Evolutionary conservation across 2,113 vertebrate genomes (phyloP), one percentile per base, ranked within the genome.

Genomic region (Narcine bancroftii): DNA sequence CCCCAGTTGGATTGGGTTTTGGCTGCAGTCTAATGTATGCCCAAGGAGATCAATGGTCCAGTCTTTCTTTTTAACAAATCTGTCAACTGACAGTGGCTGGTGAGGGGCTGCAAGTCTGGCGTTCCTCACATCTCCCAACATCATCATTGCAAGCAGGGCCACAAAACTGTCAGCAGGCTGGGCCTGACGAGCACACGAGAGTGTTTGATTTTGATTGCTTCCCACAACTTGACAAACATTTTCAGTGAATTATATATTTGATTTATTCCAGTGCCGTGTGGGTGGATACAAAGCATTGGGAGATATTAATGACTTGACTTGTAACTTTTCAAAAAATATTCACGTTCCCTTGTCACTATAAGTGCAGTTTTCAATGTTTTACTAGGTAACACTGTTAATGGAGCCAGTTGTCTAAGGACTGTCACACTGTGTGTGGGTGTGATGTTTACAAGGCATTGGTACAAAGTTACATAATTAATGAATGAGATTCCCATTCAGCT

Each of bases 391-490:
- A 42, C 76, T 26, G 21, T 47, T 47, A 79, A 83, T 83, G 26
- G 79, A 81, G 47, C 45, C 26, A 50, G 77, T 53, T 53, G 79
- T 83, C 47, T 15, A 33, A 53, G 29, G 47, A 83, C 29, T 83
- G 47, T 83, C 79, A 53, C 4, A 15, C 79, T 19, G 75, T 83
- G 47, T 53, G 47, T 53, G 47, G 79, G 47, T 56, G 77, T 50
- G 47, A 83, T 83, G 79, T 19, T 1, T n/a, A 53, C 45, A 50
- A 81, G 77, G 10, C 77, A 53, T 53, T 47, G 1, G 33, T 11
- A 33, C 45, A 83, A 83, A 53, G 53, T 81, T 33, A 53, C 29
- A 83, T 53, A 11, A 83, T 83, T 83, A 83, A 83, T 83, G 79
- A 53, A 53, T 83, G 79, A 53, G 29, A 15, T 53, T 53, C 45